Conservation (phyloP, 2,797 vertebrate species). For the Tadarida brasiliensis region DNA sequence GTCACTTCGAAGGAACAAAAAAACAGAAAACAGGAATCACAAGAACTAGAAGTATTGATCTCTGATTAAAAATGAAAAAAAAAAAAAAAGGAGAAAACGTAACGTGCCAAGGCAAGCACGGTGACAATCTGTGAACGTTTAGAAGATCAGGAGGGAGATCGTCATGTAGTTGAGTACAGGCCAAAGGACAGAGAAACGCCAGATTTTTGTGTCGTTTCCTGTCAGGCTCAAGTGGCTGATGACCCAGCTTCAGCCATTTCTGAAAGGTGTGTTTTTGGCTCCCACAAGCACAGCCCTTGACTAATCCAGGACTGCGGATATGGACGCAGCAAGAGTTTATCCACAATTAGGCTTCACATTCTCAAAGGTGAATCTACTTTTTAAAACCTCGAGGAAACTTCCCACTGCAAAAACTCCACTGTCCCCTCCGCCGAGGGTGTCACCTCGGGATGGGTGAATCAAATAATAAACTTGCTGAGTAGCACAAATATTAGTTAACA, state of each 20-base stretch:
- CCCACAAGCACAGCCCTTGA: slow-evolving; percentile 50
- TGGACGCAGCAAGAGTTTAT: slow-evolving; percentile 48
- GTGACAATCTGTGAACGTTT: background rate
- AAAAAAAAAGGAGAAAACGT: background rate
- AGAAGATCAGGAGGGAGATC: background rate
- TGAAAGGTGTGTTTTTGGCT: slow-evolving; percentile 67
- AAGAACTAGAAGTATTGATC: background rate
- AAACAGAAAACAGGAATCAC: background rate
- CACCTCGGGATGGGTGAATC: slow-evolving; percentile 57
- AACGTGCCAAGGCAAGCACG: background rate
- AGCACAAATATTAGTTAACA: slow-evolving; percentile 21
- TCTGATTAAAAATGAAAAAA: slow-evolving; percentile 30
- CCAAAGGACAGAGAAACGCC: background rate
- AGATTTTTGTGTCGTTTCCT: slow-evolving; percentile 36
- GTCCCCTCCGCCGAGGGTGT: background rate
- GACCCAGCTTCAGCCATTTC: slow-evolving; percentile 56
- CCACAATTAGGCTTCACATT: slow-evolving; percentile 62
- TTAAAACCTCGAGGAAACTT: slow-evolving; percentile 70
- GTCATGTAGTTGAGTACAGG: background rate
- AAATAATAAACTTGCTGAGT: slow-evolving; percentile 65
- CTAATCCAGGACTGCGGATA: slow-evolving; percentile 63
- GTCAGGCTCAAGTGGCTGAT: slow-evolving; percentile 67
- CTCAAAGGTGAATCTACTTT: slow-evolving; percentile 70
- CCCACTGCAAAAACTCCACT: slow-evolving; percentile 60
- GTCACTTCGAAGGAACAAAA: background rate